Conservation (phyloP, 2,113 vertebrate genomes). For the Calypte anna region DNA sequence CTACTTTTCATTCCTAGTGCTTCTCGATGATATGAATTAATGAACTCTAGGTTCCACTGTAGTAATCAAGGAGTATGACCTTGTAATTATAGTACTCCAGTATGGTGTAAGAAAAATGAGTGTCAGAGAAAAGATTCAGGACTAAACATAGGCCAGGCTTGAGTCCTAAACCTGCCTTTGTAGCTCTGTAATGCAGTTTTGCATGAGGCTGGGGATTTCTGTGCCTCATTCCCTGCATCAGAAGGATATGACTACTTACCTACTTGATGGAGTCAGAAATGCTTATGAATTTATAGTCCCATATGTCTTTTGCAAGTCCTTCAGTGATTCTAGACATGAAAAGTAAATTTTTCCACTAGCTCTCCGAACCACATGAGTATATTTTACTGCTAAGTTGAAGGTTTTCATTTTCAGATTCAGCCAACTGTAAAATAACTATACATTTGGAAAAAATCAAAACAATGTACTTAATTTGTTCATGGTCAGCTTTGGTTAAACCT, state of each 20-base stretch:
- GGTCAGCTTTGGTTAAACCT: constrained; percentile 40
- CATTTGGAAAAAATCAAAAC: constrained; percentile 51
- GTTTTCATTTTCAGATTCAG: constrained; percentile 58
- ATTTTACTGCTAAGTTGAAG: constrained; percentile 45
- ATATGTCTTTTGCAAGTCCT: constrained; percentile 28
- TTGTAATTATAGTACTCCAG: not conserved
- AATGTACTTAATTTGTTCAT: constrained; percentile 3
- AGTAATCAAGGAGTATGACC: not conserved
- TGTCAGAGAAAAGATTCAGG: not conserved
- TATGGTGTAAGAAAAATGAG: not conserved
- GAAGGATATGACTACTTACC: constrained; percentile 26
- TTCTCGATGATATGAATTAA: not conserved
- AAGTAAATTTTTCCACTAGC: constrained; percentile 49
- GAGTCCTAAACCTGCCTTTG: not conserved
- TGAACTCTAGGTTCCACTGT: not conserved
- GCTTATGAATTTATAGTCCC: constrained; percentile 40
- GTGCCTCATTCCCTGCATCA: constrained; percentile 16
- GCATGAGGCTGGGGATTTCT: not conserved
- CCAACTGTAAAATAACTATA: constrained; percentile 48
- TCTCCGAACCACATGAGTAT: constrained; percentile 14
- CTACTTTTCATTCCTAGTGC: constrained; percentile 5
- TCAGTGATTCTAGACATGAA: constrained; percentile 12
- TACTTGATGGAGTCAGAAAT: constrained; percentile 43
- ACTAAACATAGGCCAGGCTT: not conserved
- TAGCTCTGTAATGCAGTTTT: not conserved